Percentiles rank a stretch among this genome's conserved stretches.
Evolutionary conservation across 2,113 vertebrate genomes (phyloP).

Genomic region (Nematolebias whitei): DNA sequence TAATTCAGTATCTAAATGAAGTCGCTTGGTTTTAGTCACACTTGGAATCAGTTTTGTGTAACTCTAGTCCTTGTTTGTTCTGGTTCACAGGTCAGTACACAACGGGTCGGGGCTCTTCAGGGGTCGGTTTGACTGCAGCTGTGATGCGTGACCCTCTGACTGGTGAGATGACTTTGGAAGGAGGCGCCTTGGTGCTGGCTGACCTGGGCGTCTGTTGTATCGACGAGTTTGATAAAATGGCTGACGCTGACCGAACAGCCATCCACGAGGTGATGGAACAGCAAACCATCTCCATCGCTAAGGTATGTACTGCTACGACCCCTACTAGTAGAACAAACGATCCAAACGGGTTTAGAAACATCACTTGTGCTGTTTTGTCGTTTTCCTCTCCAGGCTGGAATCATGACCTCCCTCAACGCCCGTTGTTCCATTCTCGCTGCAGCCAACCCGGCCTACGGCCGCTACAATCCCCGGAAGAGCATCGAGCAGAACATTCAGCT

Average conservation of each 20-base stretch:
- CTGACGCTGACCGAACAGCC: conserved; percentile 88
- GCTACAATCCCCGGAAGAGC: conserved; percentile 87
- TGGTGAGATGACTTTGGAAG: conserved; percentile 89
- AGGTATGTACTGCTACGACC: conserved; percentile 64
- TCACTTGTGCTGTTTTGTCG: background rate
- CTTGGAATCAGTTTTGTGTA: background rate
- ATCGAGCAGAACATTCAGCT: conserved; percentile 92
- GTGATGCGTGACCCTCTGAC: conserved; percentile 88
- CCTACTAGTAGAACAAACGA: background rate
- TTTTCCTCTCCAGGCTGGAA: conserved; percentile 81
- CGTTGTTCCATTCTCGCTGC: conserved; percentile 92
- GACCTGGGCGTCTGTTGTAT: conserved; percentile 93
- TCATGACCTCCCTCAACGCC: conserved; percentile 91
- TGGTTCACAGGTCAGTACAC: conserved; percentile 88
- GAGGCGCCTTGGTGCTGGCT: conserved; percentile 88
- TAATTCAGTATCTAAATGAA: background rate
- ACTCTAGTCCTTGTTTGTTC: background rate
- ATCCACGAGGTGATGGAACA: conserved; percentile 97
- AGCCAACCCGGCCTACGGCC: conserved; percentile 91
- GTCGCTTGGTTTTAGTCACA: background rate
- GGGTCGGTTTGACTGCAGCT: conserved; percentile 90
- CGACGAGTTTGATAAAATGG: conserved; percentile 96
- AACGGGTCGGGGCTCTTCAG: conserved; percentile 90
- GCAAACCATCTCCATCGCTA: conserved; percentile 94
- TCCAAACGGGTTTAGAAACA: background rate